Evolutionary conservation across 1,140 invertebrate species (phyloP), one percentile per base, ranked within the genome.

Genomic region (Philopotamus ludificatus): DNA sequence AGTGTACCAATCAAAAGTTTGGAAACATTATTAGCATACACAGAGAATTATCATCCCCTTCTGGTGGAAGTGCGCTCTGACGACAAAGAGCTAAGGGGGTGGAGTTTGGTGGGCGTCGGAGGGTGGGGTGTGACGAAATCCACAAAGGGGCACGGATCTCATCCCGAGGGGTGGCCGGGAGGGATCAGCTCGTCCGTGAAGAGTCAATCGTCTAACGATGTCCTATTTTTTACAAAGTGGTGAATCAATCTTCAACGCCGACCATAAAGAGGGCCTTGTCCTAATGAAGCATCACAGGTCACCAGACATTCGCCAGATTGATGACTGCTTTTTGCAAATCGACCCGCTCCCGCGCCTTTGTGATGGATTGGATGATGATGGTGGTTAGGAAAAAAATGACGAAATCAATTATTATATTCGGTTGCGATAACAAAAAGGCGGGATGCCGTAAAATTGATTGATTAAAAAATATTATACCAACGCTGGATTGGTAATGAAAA

Each of bases 171-270:
- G 28, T 7, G 4, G 4, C 12, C 28, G 28, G 28, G 28, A 34
- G 4, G 28, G 12, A 34, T 7, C 10, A 4, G 10, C 44, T 47
- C 44, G 44, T 15, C 44, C 44, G 28, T 47, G 10, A 47, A 47
- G 44, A 47, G 44, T 12, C 59, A 69, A 69, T 69, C 63, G 59
- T 54, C 67, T 66, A 63, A 66, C 60, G 63, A 69, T 66, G 67
- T 69, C 45, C 67, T 26, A 45, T 61, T 66, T 66, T 66, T 61
- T 28, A 20, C 23, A 45, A 12, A 26, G 16, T 22, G 45, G 58
- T 3, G 54, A 57, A 69, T 66, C 63, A 69, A 69, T 69, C 67
- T 66, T 69, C 62, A 28, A 47, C n/a, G 28, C 45, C 20, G 41
- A 34, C 12, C 41, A 59, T 26, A 28, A 34, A 60, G 34, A 49